A percentile compares a stretch with the other conserved stretches of the same genome.
Conservation (phyloP, 2,113 vertebrate genomes). For the Syngnathus scovelli region DNA sequence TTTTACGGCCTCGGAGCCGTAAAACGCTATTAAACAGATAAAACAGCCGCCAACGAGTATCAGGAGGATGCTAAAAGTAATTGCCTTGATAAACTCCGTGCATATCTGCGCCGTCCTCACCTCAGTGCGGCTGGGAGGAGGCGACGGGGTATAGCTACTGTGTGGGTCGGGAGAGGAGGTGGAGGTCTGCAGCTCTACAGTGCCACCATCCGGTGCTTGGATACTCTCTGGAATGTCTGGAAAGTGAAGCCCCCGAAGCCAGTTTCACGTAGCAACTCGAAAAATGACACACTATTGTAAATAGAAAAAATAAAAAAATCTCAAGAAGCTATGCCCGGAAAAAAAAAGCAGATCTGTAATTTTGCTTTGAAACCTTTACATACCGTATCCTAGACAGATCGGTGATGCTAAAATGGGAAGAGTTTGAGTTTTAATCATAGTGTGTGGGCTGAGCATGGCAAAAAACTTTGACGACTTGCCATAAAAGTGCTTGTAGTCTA, state of each 20-base stretch:
- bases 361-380: background rate
- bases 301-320: background rate
- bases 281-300: background rate
- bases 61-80: conserved; percentile 9
- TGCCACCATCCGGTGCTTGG: background rate
- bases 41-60: conserved; percentile 7
- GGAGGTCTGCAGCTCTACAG: background rate
- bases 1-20: conserved; percentile 5
- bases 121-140: background rate
- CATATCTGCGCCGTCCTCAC: conserved; percentile 1
- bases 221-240: background rate
- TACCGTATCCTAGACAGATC: background rate
- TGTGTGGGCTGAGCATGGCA: conserved; percentile 2
- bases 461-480: background rate
- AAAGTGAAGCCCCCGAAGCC: background rate
- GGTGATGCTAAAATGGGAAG: background rate
- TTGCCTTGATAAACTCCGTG: conserved; percentile 10
- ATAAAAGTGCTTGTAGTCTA: conserved; percentile 2
- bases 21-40: conserved; percentile 13
- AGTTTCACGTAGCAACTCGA: background rate
- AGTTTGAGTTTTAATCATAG: background rate
- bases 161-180: background rate
- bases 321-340: background rate
- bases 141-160: background rate
- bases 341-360: background rate